phyloP scores from a whole-genome alignment of 2,113 vertebrate species.

The Camarhynchus parvulus region DNA sequence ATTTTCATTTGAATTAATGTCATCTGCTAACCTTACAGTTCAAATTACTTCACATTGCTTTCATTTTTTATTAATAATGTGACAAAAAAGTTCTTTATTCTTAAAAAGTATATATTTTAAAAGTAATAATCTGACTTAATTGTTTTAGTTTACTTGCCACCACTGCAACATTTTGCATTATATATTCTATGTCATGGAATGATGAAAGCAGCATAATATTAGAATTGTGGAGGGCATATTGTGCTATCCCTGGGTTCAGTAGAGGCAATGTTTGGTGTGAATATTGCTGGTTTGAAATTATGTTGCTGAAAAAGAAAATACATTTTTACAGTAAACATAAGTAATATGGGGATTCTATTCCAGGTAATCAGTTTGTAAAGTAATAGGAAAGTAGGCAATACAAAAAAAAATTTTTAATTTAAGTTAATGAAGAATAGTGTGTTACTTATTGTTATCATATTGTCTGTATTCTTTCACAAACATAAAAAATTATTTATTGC shows the following conservation, averaged over 20 bases:
- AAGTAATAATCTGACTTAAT: background rate
- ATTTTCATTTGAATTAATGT: background rate
- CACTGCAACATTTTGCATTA: constrained; percentile 60
- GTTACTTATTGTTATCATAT: background rate
- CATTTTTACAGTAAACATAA: background rate
- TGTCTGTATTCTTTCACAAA: background rate
- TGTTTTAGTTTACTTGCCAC: constrained; percentile 33
- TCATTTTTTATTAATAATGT: background rate
- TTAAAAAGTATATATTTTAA: background rate
- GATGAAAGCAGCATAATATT: constrained; percentile 70
- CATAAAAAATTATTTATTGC: background rate
- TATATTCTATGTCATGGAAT: constrained; percentile 60
- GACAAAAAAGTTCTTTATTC: background rate
- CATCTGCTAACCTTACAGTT: background rate
- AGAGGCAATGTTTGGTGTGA: background rate
- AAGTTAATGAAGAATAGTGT: background rate
- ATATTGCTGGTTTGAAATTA: background rate
- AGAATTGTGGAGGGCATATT: background rate
- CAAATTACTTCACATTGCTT: background rate
- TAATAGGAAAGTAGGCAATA: background rate
- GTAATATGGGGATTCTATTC: background rate
- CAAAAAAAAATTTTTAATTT: background rate
- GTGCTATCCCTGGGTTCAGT: background rate
- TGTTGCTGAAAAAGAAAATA: background rate
- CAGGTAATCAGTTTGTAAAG: background rate